Conservation (phyloP, 2,888 invertebrate genomes). For the Spodoptera exigua region DNA sequence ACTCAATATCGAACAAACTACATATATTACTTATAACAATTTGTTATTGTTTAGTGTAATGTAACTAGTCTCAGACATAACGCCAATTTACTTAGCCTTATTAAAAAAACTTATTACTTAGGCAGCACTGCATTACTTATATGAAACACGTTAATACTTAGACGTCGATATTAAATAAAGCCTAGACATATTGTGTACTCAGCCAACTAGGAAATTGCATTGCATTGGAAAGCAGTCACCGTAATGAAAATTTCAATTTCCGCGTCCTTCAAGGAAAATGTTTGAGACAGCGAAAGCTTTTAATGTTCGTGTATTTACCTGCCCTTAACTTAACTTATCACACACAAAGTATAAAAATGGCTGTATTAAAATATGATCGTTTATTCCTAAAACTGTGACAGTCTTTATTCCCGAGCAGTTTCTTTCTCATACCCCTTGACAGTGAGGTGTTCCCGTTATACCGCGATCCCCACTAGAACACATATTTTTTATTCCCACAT, state of each 20-base stretch:
- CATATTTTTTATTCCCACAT: slow-evolving; percentile 40
- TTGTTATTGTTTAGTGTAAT: neutral
- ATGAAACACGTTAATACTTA: slow-evolving; percentile 10
- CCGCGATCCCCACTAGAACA: slow-evolving; percentile 6
- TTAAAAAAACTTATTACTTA: slow-evolving; percentile 24
- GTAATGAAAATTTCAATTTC: slow-evolving; percentile 31
- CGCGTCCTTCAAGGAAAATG: slow-evolving; percentile 17
- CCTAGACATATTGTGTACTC: slow-evolving; percentile 12
- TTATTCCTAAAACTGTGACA: neutral
- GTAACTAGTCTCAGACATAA: too few species aligned
- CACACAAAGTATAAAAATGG: too few species aligned
- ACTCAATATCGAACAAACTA: neutral
- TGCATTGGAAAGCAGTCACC: slow-evolving; percentile 17
- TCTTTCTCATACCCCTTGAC: slow-evolving; percentile 18
- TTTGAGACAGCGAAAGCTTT: slow-evolving; percentile 1
- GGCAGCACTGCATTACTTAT: neutral
- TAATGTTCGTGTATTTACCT: neutral
- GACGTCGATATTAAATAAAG: slow-evolving; percentile 1
- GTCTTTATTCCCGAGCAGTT: neutral
- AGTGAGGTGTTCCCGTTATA: slow-evolving; percentile 31
- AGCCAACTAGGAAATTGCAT: neutral
- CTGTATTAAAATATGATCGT: too few species aligned
- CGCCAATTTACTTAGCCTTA: slow-evolving; percentile 22
- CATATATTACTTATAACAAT: neutral
- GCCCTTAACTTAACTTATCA: neutral